These are phyloP conservation scores for Idaea straminata DNA, from an alignment of 2,888 invertebrate species.

Conservation along the genomic window DNA sequence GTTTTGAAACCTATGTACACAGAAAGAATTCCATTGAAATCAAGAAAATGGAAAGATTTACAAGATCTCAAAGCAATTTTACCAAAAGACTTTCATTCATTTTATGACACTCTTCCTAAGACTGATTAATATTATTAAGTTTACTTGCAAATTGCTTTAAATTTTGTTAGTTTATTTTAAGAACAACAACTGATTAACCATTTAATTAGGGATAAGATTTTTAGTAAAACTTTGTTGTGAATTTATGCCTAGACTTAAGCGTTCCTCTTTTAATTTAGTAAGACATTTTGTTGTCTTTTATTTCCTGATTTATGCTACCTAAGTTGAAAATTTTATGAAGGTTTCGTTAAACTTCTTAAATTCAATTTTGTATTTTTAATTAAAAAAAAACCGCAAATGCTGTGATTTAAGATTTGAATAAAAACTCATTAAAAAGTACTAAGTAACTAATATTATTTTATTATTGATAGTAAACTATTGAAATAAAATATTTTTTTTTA, in stretches of 20 bases:
- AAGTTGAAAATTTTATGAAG: background rate
- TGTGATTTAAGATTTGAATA: conserved; percentile 7
- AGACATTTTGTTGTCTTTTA: conserved; percentile 14
- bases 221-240: too few relatives aligned
- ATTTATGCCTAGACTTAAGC: background rate
- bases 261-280: conserved; percentile 13
- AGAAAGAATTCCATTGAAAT: conserved; percentile 12
- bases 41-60: conserved; percentile 16
- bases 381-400: too few relatives aligned
- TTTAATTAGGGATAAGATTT: conserved; percentile 6
- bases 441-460: conserved; percentile 12
- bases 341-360: too few relatives aligned
- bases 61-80: conserved; percentile 15
- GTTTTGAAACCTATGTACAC: conserved; percentile 7
- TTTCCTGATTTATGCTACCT: conserved; percentile 9
- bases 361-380: too few relatives aligned
- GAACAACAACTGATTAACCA: conserved; percentile 6
- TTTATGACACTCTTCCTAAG: conserved; percentile 13
- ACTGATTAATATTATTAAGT: too few relatives aligned
- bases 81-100: conserved; percentile 11
- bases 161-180: too few relatives aligned
- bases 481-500: conserved; percentile 19
- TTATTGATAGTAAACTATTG: conserved; percentile 14
- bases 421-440: conserved; percentile 2
- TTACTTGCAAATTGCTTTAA: too few relatives aligned